phyloP scores from a whole-genome alignment of 2,797 vertebrate species.

The Trachops cirrhosus region DNA sequence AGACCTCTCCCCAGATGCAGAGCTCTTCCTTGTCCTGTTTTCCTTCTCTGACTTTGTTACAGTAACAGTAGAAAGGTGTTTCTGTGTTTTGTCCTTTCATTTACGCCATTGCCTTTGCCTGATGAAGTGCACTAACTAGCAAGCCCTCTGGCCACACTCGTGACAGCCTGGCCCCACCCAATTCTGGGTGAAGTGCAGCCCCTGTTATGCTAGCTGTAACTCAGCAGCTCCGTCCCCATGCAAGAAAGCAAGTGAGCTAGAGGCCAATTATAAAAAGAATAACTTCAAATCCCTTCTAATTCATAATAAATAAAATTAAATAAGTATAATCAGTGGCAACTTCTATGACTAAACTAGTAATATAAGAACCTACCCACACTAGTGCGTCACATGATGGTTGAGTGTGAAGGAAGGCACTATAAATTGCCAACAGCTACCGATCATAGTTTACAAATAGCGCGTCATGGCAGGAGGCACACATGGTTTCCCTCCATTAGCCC shows the following conservation, averaged over 20 bases:
- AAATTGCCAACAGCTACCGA: background rate
- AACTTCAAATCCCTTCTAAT: background rate
- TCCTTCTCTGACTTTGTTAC: background rate
- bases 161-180: fast-evolving
- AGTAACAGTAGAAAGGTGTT: background rate
- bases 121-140: fast-evolving
- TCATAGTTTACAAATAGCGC: background rate
- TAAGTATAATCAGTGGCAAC: background rate
- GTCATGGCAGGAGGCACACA: background rate
- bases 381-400: background rate
- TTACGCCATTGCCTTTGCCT: background rate
- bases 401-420: background rate
- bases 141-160: background rate
- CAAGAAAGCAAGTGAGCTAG: background rate
- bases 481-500: background rate
- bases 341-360: background rate
- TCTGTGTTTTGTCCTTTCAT: background rate
- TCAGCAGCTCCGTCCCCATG: background rate
- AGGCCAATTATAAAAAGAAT: background rate
- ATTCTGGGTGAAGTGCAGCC: background rate
- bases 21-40: background rate
- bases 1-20: fast-evolving
- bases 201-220: background rate
- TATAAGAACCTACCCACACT: background rate
- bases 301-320: background rate